Percentiles rank a stretch among this genome's conserved stretches.
Conservation (phyloP, 2,113 vertebrate genomes). For the Pongo pygmaeus region DNA sequence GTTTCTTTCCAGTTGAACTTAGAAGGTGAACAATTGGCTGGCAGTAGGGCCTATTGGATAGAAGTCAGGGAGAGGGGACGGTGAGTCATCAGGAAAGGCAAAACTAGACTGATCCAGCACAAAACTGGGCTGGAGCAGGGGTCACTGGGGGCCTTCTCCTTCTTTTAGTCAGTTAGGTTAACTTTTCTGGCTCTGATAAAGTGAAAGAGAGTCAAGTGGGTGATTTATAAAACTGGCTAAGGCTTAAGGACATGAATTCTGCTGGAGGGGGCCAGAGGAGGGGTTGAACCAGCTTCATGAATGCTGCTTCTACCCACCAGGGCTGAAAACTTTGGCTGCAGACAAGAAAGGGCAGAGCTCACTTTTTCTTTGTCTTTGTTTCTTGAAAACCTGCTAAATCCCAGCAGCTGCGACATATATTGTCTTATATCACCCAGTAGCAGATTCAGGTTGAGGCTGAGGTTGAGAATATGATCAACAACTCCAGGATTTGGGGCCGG, state of each 20-base stretch:
- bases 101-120: not conserved
- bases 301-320: not conserved
- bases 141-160: not conserved
- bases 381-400: not conserved
- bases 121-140: not conserved
- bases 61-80: not conserved
- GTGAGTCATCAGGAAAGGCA: not conserved
- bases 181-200: not conserved
- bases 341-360: not conserved
- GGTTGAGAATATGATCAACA: not conserved
- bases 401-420: not conserved
- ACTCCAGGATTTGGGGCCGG: not conserved
- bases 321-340: not conserved
- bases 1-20: not conserved
- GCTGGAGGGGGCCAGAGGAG: not conserved
- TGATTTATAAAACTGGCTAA: not conserved
- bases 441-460: not conserved
- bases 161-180: not conserved
- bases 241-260: not conserved
- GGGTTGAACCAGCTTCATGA: not conserved
- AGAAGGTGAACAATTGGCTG: not conserved
- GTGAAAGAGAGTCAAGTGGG: not conserved
- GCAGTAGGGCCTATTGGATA: not conserved
- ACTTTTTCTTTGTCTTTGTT: not conserved
- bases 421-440: rapidly evolving